Evolutionary conservation across 1,140 invertebrate species (phyloP).

Genomic region (Trypoxylus dichotomus): DNA sequence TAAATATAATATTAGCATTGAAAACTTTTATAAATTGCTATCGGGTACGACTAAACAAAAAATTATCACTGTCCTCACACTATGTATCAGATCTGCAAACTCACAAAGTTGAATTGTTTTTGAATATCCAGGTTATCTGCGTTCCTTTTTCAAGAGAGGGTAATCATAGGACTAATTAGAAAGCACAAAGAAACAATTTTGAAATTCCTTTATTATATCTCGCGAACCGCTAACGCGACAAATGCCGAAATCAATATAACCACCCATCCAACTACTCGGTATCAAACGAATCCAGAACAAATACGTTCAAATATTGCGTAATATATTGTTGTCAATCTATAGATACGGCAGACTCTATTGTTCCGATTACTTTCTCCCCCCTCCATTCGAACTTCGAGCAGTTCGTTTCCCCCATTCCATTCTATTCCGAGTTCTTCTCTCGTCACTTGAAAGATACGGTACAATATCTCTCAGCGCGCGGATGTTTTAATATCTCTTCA

Average conservation of each 20-base stretch:
- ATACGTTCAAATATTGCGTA: background rate
- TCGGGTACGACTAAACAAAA: too few species aligned
- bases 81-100: too few species aligned
- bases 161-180: too few species aligned
- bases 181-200: too few species aligned
- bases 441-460: background rate
- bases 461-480: background rate
- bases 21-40: too few species aligned
- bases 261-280: background rate
- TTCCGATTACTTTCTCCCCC: background rate
- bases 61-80: too few species aligned
- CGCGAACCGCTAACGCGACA: background rate
- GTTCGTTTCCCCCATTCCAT: background rate
- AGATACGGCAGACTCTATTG: background rate
- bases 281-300: background rate
- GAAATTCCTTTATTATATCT: too few species aligned
- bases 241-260: conserved; percentile 2
- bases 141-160: too few species aligned
- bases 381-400: background rate
- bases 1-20: too few species aligned
- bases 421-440: background rate
- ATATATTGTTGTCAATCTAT: background rate
- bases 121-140: too few species aligned
- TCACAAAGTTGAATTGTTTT: too few species aligned
- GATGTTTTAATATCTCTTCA: conserved; percentile 20